Conservation (phyloP, 2,888 invertebrate species). For the Mellilla xanthometata region DNA sequence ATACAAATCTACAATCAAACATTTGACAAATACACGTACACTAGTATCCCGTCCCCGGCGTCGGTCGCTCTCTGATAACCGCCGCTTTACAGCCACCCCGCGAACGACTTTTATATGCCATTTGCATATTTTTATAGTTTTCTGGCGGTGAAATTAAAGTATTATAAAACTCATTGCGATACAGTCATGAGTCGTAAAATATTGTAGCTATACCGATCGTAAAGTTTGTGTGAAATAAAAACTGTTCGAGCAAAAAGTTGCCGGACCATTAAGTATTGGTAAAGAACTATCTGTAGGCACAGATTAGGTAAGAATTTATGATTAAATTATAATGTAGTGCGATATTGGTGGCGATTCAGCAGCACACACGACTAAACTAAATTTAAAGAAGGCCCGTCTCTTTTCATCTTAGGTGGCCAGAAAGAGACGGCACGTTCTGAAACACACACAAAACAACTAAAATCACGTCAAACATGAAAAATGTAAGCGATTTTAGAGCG, state of each 20-base stretch:
- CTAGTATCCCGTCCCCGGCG: conserved; percentile 1
- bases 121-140: conserved; percentile 80
- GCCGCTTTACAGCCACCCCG: conserved; percentile 58
- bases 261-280: conserved; percentile 50
- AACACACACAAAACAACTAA: too few relatives aligned
- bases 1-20: too few relatives aligned
- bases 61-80: conserved; percentile 45
- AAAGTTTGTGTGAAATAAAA: conserved; percentile 72
- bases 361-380: too few relatives aligned
- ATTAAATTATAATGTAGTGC: too few relatives aligned
- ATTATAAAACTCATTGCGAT: conserved; percentile 74
- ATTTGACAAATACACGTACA: too few relatives aligned
- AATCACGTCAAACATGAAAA: too few relatives aligned
- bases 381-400: too few relatives aligned
- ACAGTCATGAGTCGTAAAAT: conserved; percentile 74
- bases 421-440: too few relatives aligned
- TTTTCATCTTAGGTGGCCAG: too few relatives aligned
- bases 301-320: not conserved
- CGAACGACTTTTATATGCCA: conserved; percentile 68
- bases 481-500: too few relatives aligned
- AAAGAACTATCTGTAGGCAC: not conserved
- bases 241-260: conserved; percentile 66
- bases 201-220: conserved; percentile 63
- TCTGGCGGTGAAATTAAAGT: conserved; percentile 80
- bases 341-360: too few relatives aligned